Conservation (phyloP, 1,140 invertebrate genomes). For the Magallana angulata region DNA sequence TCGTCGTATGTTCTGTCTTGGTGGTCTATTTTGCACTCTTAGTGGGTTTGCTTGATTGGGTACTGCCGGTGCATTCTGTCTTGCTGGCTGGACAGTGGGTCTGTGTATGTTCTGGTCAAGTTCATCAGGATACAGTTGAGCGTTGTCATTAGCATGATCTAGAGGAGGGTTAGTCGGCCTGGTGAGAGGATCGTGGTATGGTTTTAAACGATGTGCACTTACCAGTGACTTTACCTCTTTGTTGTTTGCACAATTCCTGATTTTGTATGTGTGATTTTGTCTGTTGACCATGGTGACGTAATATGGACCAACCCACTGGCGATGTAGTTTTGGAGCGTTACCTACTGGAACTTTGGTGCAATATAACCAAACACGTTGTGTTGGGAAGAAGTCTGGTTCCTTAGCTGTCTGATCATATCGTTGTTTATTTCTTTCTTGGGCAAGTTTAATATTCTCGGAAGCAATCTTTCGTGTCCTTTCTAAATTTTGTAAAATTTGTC, state of each 20-base stretch:
- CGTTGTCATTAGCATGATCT: too few relatives aligned
- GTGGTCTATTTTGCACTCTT: too few relatives aligned
- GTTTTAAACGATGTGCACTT: constrained; percentile 13
- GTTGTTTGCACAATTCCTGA: constrained; percentile 17
- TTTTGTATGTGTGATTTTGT: constrained; percentile 35
- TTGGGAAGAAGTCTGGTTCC: constrained; percentile 1
- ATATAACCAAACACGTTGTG: constrained; percentile 1
- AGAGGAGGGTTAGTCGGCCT: background rate
- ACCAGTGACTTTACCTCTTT: constrained; percentile 34
- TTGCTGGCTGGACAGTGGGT: too few relatives aligned
- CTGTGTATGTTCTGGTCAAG: too few relatives aligned
- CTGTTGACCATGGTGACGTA: constrained; percentile 31
- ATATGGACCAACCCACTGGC: constrained; percentile 41
- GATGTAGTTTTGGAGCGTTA: constrained; percentile 7
- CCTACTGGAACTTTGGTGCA: background rate
- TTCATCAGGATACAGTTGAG: too few relatives aligned
- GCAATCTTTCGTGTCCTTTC: background rate
- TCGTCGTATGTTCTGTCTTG: too few relatives aligned
- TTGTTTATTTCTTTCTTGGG: background rate
- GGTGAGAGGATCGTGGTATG: background rate
- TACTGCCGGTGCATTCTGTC: background rate
- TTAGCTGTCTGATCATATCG: constrained; percentile 33
- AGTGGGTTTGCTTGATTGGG: background rate
- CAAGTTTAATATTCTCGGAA: background rate
- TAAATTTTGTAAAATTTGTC: background rate